Percentiles rank a stretch among this genome's conserved stretches.
Conservation (phyloP, 92 coral and sea anemone species). For the Parazoanthus swiftii region DNA sequence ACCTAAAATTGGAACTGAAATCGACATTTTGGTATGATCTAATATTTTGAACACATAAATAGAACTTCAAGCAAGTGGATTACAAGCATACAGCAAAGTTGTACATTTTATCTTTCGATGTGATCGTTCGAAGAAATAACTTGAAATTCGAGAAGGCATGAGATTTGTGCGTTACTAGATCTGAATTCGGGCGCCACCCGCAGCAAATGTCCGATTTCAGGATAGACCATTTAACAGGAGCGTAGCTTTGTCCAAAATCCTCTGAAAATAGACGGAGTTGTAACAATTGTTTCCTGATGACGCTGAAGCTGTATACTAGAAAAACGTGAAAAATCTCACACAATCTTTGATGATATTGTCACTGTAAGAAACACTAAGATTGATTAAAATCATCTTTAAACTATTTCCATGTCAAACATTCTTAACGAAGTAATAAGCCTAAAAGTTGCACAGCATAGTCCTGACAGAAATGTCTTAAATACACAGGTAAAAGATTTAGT, state of each 20-base stretch:
- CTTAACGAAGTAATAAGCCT: background rate
- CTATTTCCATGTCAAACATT: constrained; percentile 1
- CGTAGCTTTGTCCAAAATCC: background rate
- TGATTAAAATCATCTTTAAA: background rate
- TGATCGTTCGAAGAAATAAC: constrained; percentile 7
- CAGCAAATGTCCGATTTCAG: constrained; percentile 8
- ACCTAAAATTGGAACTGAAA: background rate
- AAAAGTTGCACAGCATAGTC: background rate
- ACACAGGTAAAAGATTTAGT: background rate
- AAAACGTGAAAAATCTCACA: constrained; percentile 30
- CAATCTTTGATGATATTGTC: constrained; percentile 41
- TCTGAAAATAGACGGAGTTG: background rate
- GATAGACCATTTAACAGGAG: background rate
- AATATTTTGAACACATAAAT: background rate
- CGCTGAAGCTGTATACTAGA: background rate
- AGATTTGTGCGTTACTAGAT: background rate
- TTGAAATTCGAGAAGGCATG: constrained; percentile 32
- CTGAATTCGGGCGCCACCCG: background rate
- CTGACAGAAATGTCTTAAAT: background rate
- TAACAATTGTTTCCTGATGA: background rate
- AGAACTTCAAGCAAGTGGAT: background rate
- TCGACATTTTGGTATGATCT: background rate
- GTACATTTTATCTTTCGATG: background rate
- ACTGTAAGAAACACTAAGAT: background rate
- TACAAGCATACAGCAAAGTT: background rate